Conservation (phyloP, 2,888 invertebrate species). For the Meganola albula region DNA sequence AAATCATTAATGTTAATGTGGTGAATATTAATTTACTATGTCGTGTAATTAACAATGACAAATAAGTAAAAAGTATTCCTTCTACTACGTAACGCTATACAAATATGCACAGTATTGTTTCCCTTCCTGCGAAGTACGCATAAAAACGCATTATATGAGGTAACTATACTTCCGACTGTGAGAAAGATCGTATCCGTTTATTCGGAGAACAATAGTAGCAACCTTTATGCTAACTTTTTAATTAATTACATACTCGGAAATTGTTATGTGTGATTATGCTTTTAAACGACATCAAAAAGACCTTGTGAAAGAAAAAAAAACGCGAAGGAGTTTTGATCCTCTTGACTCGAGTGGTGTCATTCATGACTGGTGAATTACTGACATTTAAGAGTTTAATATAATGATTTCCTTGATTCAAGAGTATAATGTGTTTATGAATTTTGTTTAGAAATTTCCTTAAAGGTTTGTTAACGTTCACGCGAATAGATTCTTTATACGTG, state of each 20-base stretch:
- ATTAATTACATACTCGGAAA: constrained; percentile 19
- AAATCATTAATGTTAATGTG: too few relatives aligned
- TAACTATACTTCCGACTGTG: constrained; percentile 30
- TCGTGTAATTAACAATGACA: too few relatives aligned
- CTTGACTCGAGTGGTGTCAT: too few relatives aligned
- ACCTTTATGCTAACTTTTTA: constrained; percentile 18
- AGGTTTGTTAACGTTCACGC: too few relatives aligned
- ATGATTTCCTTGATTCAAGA: too few relatives aligned
- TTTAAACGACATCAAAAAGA: too few relatives aligned
- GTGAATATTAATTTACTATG: too few relatives aligned
- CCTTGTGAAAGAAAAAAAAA: constrained; percentile 1
- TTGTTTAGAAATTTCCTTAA: too few relatives aligned
- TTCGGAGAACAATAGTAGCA: constrained; percentile 24
- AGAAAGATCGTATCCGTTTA: constrained; percentile 29
- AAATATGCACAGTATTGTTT: constrained; percentile 24
- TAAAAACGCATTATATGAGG: constrained; percentile 24
- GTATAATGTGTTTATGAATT: too few relatives aligned
- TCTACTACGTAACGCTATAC: constrained; percentile 13
- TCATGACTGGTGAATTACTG: background rate
- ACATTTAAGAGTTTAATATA: background rate
- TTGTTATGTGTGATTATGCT: background rate
- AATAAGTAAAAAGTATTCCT: too few relatives aligned
- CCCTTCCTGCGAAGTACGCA: constrained; percentile 19
- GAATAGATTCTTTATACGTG: too few relatives aligned
- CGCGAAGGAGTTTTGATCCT: constrained; percentile 1